These are phyloP conservation scores for Chionis minor DNA, from an alignment of 2,113 vertebrate genomes.

Conservation along the genomic window DNA sequence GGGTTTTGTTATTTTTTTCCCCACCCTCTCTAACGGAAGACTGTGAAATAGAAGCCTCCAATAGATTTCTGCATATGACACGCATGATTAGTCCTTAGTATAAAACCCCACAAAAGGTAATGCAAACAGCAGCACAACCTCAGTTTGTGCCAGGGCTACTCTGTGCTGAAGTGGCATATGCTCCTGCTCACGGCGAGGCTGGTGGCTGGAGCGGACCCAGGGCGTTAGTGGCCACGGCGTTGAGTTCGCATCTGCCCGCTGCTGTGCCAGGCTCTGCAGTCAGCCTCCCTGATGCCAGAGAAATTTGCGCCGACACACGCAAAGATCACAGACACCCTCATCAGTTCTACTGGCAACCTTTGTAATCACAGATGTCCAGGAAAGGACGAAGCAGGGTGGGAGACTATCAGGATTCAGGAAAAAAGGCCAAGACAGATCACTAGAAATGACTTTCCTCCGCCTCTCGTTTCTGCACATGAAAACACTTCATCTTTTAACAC, in stretches of 20 bases:
- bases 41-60: not conserved
- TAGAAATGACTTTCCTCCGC: not conserved
- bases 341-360: not conserved
- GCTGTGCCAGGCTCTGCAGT: not conserved
- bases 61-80: not conserved
- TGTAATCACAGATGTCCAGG: not conserved
- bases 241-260: not conserved
- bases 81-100: not conserved
- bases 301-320: not conserved
- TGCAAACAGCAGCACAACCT: not conserved
- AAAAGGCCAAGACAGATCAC: not conserved
- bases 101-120: not conserved
- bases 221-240: accelerated
- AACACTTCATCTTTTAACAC: not conserved
- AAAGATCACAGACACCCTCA: not conserved
- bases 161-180: not conserved
- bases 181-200: not conserved
- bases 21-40: not conserved
- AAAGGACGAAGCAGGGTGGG: not conserved
- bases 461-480: not conserved
- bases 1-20: not conserved
- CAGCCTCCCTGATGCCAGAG: not conserved
- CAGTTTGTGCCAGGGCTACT: not conserved
- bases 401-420: not conserved
- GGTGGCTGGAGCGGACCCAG: not conserved